Conservation (phyloP, 2,113 vertebrate species). For the Empidonax traillii region DNA sequence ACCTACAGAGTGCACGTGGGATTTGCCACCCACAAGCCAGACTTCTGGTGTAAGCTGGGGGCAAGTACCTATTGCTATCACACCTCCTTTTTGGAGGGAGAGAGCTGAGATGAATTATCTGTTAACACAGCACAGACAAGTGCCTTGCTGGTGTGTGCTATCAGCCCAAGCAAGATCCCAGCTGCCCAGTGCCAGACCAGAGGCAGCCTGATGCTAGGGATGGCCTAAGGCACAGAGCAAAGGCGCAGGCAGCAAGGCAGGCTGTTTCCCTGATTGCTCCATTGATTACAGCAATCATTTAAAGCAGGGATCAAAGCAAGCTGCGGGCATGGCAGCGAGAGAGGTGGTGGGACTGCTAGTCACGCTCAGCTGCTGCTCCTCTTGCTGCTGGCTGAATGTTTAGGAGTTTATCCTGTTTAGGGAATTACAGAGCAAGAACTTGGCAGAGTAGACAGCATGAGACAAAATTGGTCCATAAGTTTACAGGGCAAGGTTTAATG, state of each 20-base stretch:
- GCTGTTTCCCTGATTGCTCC: background rate
- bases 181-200: background rate
- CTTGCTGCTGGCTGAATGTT: constrained; percentile 33
- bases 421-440: constrained; percentile 45
- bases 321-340: background rate
- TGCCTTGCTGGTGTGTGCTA: rapidly evolving
- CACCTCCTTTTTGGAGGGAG: background rate
- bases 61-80: rapidly evolving
- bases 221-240: background rate
- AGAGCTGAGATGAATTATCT: background rate
- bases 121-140: background rate
- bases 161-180: background rate
- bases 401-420: constrained; percentile 24
- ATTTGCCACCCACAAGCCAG: background rate
- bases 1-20: rapidly evolving
- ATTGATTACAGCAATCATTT: rapidly evolving
- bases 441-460: constrained; percentile 51
- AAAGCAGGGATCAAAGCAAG: background rate
- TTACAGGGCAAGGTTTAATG: constrained; percentile 68
- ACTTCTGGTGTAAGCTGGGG: rapidly evolving
- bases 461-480: constrained; percentile 32
- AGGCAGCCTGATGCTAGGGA: background rate
- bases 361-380: constrained; percentile 2
- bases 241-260: background rate
- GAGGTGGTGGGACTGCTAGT: background rate